Base-by-base conservation (phyloP, 2,113 vertebrate species). In the Perccottus glenii region DNA sequence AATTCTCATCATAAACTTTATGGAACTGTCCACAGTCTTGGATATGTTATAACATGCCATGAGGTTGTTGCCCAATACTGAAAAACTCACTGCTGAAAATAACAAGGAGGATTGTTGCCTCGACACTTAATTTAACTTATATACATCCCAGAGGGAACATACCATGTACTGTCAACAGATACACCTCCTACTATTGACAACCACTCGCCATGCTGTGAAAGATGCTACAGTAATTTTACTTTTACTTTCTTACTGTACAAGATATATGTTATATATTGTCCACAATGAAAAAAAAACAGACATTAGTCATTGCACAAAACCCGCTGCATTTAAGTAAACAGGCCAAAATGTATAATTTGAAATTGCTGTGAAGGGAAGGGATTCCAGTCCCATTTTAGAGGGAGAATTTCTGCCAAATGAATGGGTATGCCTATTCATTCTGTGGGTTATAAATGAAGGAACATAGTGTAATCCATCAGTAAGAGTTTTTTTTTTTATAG, bases 111-210 rank as follows among this genome's bases (percentile, higher is more conserved):
- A 55, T 32, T 36, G 33, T 55, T 55, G 52, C 5, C 52, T 55
- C 33, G 15, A 7, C 33, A 38, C 33, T 55, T 36, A 55, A 55
- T 55, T 33, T 35, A 36, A 36, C 33, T 15, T 55, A 36, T 55
- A 55, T 55, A 55, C 11, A 55, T 36, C 52, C 50, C 52, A 32
- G 36, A 55, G 36, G 52, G 52, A 55, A 14, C 32, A 15, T 14
- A 55, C 33, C 35, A 55, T 36, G 33, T 38, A 36, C 33, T 55
- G 52, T 55, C 52, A 55, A 55, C 52, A 38, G 52, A 32, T n/a
- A 32, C 52, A 55, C 33, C 6, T 55, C 35, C 12, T 33, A 38
- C 52, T 55, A 33, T 10, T 55, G 52, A 55, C 52, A 55, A 33
- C 52, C 35, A 55, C 52, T 6, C 35, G 33, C 52, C 52, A 38